These are phyloP conservation scores for Dorcus parallelipipedus DNA, from an alignment of 2,888 invertebrate species.

Conservation along the genomic window DNA sequence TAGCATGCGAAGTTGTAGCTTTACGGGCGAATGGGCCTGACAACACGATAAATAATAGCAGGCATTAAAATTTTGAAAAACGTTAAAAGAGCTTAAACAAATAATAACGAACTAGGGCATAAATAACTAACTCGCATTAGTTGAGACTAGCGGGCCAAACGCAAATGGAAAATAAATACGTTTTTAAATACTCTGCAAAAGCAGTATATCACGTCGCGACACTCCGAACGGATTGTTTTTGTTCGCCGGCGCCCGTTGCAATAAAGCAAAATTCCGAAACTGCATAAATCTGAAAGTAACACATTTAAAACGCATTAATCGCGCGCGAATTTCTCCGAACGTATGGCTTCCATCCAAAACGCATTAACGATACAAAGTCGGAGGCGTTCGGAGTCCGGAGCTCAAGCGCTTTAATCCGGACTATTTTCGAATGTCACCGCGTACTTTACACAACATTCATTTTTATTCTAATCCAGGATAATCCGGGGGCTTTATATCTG, in stretches of 20 bases:
- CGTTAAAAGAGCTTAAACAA: too few species aligned
- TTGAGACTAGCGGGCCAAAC: too few species aligned
- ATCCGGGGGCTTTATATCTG: slow-evolving; percentile 31
- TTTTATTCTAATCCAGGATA: slow-evolving; percentile 37
- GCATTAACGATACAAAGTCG: slow-evolving; percentile 21
- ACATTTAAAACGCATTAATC: slow-evolving; percentile 23
- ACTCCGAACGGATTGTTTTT: slow-evolving; percentile 5
- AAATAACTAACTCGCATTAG: too few species aligned
- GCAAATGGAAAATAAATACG: slow-evolving; percentile 13
- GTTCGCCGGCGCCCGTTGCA: not conserved
- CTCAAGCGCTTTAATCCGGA: slow-evolving; percentile 28
- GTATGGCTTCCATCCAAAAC: slow-evolving; percentile 23
- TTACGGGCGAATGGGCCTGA: too few species aligned
- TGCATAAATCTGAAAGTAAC: slow-evolving; percentile 21
- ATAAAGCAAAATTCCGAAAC: slow-evolving; percentile 15
- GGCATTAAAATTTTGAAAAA: too few species aligned
- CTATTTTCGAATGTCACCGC: slow-evolving; percentile 35
- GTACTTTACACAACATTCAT: slow-evolving; percentile 37
- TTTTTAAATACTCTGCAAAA: slow-evolving; percentile 17
- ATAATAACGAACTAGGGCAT: too few species aligned
- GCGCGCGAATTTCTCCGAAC: slow-evolving; percentile 12
- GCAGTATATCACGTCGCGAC: slow-evolving; percentile 13
- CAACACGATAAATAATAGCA: too few species aligned
- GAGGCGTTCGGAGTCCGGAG: slow-evolving; percentile 4
- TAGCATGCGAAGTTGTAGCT: too few species aligned